Evolutionary conservation across 2,888 invertebrate species (phyloP), one percentile per base, ranked within the genome.

Genomic region (Luffia ferchaultella): DNA sequence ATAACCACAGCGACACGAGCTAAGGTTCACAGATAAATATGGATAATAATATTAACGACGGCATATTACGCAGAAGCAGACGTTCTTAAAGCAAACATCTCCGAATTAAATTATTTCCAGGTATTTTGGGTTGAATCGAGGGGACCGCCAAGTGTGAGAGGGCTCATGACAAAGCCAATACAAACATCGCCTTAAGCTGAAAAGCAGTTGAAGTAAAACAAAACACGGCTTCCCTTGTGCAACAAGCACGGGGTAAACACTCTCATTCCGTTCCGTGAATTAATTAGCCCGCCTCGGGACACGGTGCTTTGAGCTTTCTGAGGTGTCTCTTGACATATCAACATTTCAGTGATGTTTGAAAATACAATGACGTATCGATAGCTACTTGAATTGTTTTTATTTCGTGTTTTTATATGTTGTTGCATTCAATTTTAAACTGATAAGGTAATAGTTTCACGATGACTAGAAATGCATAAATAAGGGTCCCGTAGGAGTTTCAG

Each of bases 151-250:
- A 16, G 42, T 18, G 30, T 48, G 47, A 47, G 47, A 18, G 5
- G 30, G 30, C 12, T 30, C 46, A 19, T 20, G 19, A 49, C 40
- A 40, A 18, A 45, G 45, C 43, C 49, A 18, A 50, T 20, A 44
- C 41, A 50, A 50, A 49, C 53, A 46, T 46, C 43, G 53, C 53
- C 53, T 53, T 53, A 51, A 49, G 49, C 53, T 44, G 49, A 46
- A 53, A 51, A 53, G 18, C 49, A 50, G 47, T 47, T 43, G 46
- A 53, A 51, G 46, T 51, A 49, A 51, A 53, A 51, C 53, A 51
- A 49, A 53, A 51, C 50, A 53, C 9, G 20, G 45, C 48, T 48
- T 49, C 42, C 50, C 47, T 42, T 53, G 44, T 48, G 50, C 19
- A 45, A 50, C 18, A 20, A 19, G 19, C 15, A 40, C 20, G 19